Conservation (phyloP, 2,797 vertebrate species). For the Darevskia nairensis region DNA sequence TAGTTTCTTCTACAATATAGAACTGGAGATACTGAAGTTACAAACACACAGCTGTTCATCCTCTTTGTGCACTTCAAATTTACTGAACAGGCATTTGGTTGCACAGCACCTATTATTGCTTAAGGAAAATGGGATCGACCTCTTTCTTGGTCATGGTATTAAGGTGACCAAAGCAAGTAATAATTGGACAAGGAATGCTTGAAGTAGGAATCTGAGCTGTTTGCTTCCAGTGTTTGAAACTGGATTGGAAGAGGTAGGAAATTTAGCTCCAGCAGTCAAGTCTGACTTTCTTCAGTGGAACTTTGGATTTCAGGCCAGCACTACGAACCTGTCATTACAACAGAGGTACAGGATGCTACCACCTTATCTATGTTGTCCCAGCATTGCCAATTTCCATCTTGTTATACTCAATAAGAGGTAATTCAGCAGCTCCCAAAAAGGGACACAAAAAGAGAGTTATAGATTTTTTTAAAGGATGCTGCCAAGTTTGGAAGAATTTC, state of each 20-base stretch:
- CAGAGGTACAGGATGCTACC: constrained; percentile 41
- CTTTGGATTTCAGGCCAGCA: constrained; percentile 2
- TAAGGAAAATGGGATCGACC: background rate
- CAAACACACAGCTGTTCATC: background rate
- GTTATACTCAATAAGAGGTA: background rate
- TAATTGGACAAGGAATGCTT: constrained; percentile 33
- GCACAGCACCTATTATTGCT: background rate
- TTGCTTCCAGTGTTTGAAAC: background rate
- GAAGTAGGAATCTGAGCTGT: constrained; percentile 24
- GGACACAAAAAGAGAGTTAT: background rate
- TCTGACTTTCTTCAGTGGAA: background rate
- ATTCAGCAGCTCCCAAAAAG: background rate
- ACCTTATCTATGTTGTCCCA: constrained; percentile 36
- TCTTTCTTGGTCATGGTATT: constrained; percentile 1
- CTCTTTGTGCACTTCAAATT: background rate
- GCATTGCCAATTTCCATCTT: constrained; percentile 46
- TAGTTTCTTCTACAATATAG: background rate
- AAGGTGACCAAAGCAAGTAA: background rate
- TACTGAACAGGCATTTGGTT: background rate
- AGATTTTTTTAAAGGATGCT: background rate
- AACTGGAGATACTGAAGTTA: background rate
- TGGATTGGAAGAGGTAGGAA: background rate
- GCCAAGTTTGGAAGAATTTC: background rate
- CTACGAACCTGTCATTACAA: background rate
- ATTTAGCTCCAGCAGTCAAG: fast-evolving